Evolutionary conservation across 2,113 vertebrate species (phyloP), one percentile per base, ranked within the genome.

Genomic region (Heterocephalus glaber): DNA sequence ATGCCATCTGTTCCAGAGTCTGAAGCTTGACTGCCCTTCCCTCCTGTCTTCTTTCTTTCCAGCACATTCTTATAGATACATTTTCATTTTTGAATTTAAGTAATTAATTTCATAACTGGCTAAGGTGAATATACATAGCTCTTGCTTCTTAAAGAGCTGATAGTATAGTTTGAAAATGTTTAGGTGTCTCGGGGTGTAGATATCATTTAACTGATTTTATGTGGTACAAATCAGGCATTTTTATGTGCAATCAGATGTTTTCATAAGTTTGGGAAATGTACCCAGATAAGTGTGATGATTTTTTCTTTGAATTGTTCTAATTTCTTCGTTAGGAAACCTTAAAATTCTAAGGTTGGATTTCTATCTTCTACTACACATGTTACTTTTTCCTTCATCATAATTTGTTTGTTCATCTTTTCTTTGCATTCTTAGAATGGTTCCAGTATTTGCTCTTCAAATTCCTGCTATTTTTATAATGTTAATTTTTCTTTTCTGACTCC

Each of bases 301-400:
- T 60, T 95, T 80, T 86, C 33, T 91, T 82, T 87, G n/a, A 92
- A 47, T 88, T 82, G 2, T 16, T 92, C 13, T 88, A 35, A 91
- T 77, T 94, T 76, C 16, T 85, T 65, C 65, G 38, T 82, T 54
- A 68, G 30, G 33, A 84, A 88, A 66, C 6, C 22, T 54, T 76
- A 30, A 30, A 38, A 77, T 70, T 90, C 33, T 87, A 66, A 86
- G 16, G 14, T 44, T 90, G 7, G 11, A 66, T 47, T 77, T 60
- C 14, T 30, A 44, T 13, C 60, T 41, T 77, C 20, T 77, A 61
- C 60, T 7, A 49, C 5, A 20, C 38, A 63, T n/a, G 35, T 66
- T 52, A 76, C 47, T 80, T 35, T 66, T 65, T 68, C 58, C 35
- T 60, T 41, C 56, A 61, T 47, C 17, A 24, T 24, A 24, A n/a